Percentiles rank a stretch among this genome's conserved stretches.
These are phyloP conservation scores for Astropecten irregularis DNA, from an alignment of 53 echinoderm and acorn worm species.

Conservation along the genomic window DNA sequence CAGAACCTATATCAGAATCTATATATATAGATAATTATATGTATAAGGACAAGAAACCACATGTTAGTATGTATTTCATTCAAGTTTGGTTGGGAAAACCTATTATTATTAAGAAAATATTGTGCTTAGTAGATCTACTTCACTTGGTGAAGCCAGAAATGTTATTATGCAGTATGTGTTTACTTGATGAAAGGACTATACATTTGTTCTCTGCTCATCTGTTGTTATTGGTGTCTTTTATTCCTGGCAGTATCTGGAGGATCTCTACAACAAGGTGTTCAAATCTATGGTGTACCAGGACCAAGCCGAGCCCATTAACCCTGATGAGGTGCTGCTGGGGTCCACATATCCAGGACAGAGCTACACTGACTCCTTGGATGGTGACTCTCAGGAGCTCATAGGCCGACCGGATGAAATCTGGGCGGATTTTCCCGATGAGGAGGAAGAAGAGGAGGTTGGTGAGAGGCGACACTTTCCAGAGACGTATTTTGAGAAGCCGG, in stretches of 20 bases:
- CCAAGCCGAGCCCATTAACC: constrained; percentile 77
- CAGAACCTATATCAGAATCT: no score
- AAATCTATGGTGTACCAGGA: constrained; percentile 31
- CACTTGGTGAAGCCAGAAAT: no score
- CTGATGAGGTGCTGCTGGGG: constrained; percentile 67
- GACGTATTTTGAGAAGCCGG: constrained; percentile 1
- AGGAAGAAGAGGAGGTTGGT: neutral
- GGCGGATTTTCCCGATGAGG: constrained; percentile 8
- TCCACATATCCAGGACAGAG: neutral
- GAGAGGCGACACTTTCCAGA: constrained; percentile 36
- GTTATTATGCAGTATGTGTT: no score
- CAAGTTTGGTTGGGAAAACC: no score
- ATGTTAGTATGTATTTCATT: no score
- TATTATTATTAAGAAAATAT: no score
- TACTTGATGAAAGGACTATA: no score
- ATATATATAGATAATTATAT: no score
- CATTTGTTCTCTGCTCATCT: no score
- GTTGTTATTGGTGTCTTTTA: neutral
- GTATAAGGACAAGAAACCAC: no score
- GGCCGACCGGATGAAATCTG: constrained; percentile 8
- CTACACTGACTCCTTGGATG: neutral
- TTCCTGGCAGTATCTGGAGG: constrained; percentile 21
- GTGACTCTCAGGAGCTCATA: neutral
- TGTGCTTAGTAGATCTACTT: no score
- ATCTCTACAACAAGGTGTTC: neutral